Conservation (phyloP, 2,797 vertebrate species). For the Clarias fuscus region DNA sequence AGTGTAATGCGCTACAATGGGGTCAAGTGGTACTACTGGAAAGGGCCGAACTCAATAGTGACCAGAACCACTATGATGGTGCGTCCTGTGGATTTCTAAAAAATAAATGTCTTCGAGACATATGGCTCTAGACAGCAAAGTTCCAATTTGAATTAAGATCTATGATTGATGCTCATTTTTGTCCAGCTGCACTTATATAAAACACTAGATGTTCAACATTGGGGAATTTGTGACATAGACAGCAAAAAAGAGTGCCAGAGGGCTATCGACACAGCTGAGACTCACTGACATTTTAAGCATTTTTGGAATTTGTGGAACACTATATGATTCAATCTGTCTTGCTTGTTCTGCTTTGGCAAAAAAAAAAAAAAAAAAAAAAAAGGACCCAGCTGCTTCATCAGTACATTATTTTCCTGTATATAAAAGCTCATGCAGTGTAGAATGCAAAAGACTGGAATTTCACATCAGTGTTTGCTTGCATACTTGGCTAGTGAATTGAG, state of each 20-base stretch:
- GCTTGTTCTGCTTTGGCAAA: constrained; percentile 38
- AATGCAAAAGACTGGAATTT: constrained; percentile 44
- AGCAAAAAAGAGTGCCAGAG: constrained; percentile 37
- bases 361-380: background rate
- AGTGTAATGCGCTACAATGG: constrained; percentile 78
- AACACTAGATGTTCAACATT: constrained; percentile 5
- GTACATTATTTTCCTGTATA: constrained; percentile 44
- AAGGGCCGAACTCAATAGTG: constrained; percentile 76
- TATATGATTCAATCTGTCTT: constrained; percentile 47
- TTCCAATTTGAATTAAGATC: background rate
- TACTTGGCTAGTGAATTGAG: constrained; percentile 14
- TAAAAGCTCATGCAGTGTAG: constrained; percentile 32
- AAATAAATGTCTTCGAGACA: background rate
- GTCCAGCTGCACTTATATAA: constrained; percentile 20
- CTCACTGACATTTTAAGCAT: constrained; percentile 39
- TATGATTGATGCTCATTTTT: constrained; percentile 4
- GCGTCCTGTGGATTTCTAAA: constrained; percentile 75
- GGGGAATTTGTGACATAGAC: constrained; percentile 17
- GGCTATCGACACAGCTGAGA: constrained; percentile 39
- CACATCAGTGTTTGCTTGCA: constrained; percentile 46
- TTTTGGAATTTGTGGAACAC: constrained; percentile 28
- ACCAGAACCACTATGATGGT: constrained; percentile 81
- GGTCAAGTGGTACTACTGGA: constrained; percentile 89
- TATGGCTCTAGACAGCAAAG: constrained; percentile 15
- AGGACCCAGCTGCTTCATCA: constrained; percentile 40